Evolutionary conservation across 2,797 vertebrate genomes (phyloP).

Genomic region (Semotilus atromaculatus): DNA sequence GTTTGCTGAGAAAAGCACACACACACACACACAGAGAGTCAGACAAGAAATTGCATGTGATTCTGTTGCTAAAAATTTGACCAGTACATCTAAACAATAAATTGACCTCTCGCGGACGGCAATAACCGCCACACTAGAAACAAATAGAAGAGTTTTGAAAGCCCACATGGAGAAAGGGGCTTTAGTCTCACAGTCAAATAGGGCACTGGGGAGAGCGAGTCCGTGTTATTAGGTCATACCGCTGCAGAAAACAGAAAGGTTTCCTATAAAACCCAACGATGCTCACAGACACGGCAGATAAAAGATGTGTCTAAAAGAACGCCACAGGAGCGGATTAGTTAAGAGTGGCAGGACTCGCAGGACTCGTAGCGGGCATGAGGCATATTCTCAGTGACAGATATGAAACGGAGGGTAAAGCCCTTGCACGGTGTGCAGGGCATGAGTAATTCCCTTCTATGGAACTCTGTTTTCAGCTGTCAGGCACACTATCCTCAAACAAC

Average conservation of each 20-base stretch:
- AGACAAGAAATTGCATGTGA: slow-evolving; percentile 1
- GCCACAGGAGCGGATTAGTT: slow-evolving; percentile 74
- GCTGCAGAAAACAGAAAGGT: slow-evolving; percentile 37
- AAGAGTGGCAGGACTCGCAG: slow-evolving; percentile 71
- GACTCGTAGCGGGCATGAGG: slow-evolving; percentile 68
- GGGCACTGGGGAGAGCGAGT: slow-evolving; percentile 24
- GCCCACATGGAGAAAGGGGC: slow-evolving; percentile 1
- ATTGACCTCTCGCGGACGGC: not conserved
- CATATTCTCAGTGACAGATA: slow-evolving; percentile 68
- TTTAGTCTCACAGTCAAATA: slow-evolving; percentile 44
- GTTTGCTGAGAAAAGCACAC: slow-evolving; percentile 52
- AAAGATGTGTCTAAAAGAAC: slow-evolving; percentile 66
- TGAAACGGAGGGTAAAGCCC: slow-evolving; percentile 63
- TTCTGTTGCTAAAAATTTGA: slow-evolving; percentile 2
- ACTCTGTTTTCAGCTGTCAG: slow-evolving; percentile 86
- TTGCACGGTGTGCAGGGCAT: slow-evolving; percentile 62
- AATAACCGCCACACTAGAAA: slow-evolving; percentile 14
- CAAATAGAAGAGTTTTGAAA: slow-evolving; percentile 35
- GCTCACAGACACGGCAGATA: slow-evolving; percentile 49
- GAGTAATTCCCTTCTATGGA: slow-evolving; percentile 84
- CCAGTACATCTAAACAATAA: slow-evolving; percentile 32
- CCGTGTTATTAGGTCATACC: slow-evolving; percentile 44
- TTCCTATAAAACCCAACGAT: slow-evolving; percentile 39
- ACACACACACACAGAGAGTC: slow-evolving; percentile 18
- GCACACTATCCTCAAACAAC: slow-evolving; percentile 83